Base-by-base conservation (phyloP, 2,797 vertebrate species). In the Poecilia wingei region DNA sequence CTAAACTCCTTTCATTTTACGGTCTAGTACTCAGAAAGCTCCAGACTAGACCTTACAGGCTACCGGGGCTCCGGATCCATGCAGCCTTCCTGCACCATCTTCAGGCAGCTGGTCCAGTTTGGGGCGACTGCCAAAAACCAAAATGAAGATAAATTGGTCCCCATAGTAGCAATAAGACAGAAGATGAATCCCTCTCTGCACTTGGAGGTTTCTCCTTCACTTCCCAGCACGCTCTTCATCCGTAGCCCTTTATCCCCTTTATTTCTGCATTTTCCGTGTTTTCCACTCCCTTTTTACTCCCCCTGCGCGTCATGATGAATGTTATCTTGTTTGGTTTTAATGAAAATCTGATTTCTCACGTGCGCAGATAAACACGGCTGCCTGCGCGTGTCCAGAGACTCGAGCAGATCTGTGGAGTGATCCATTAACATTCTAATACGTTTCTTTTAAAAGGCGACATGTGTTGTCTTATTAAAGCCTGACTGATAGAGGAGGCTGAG, bases 101-200 rank as follows among this genome's bases (percentile, higher is more conserved):
- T 71, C 9, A 82, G 84, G 51, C 22, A 46, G 80, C 85, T 82
- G 84, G 88, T 88, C 87, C 69, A 73, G 79, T 75, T 82, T 80
- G 74, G 83, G 74, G 77, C 64, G 81, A 79, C 80, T 93, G 89
- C 92, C 91, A 94, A 89, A 90, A 91, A 82, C 80, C 79, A 91
- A 93, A 95, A 95, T 92, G 88, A 93, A 93, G 93, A 95, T 92
- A 93, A 94, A 95, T 93, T 92, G 92, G 91, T 91, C 90, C 91
- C 89, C 86, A 84, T 87, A 90, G 91, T 84, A 91, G 90, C 87
- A 94, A 94, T 91, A 91, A 93, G 91, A 93, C 83, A 88, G 77
- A 87, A 93, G 92, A 94, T 93, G 92, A 94, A 94, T 93, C 87
- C 41, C 91, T 92, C 89, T 88, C 90, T 84, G 79, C 84, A 85